Evolutionary conservation across 2,113 vertebrate genomes (phyloP), one percentile per base, ranked within the genome.

Genomic region (Poicephalus gulielmi): DNA sequence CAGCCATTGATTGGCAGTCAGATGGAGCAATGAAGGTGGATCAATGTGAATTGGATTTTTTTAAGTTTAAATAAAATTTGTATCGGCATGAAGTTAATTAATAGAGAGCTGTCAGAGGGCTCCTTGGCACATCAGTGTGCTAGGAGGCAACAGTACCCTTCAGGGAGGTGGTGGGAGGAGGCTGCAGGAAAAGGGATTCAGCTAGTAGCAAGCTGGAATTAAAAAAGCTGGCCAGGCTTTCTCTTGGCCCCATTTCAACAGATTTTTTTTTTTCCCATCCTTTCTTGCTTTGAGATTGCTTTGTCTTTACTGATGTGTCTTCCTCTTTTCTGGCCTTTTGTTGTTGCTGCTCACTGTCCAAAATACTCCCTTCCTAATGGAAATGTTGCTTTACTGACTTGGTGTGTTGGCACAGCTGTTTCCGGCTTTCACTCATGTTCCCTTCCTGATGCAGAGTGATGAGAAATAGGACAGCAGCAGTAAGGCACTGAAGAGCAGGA

Each of bases 31-130:
- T 94, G 96, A 96, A 97, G 96, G 95, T 92, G 91, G 95, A 97
- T 97, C 97, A 95, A 97, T 97, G 95, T 92, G 97, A 97, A 97
- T 97, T 96, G 97, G 96, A 97, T 97, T 97, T 97, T 97, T 97
- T 93, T 87, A 96, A 97, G 94, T 97, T 97, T 97, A 97, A 97
- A 97, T 97, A 97, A 97, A 97, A 97, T 97, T 97, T 97, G 94
- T 97, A 97, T 97, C 2, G 95, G 97, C 96, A 97, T 95, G 95
- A 97, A 97, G 97, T 97, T 97, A 97, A 97, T 97, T 97, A 97
- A 97, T 97, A 97, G 97, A 97, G 95, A 95, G 91, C 94, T 96
- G 97, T 97, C 97, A 97, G 97, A 97, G 92, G 84, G 92, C 94
- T 95, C 87, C 94, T 97, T 96, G 96, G 94, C 94, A 95, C 86